These are phyloP conservation scores for Noctua pronuba DNA, from an alignment of 2,888 invertebrate species.

Conservation along the genomic window DNA sequence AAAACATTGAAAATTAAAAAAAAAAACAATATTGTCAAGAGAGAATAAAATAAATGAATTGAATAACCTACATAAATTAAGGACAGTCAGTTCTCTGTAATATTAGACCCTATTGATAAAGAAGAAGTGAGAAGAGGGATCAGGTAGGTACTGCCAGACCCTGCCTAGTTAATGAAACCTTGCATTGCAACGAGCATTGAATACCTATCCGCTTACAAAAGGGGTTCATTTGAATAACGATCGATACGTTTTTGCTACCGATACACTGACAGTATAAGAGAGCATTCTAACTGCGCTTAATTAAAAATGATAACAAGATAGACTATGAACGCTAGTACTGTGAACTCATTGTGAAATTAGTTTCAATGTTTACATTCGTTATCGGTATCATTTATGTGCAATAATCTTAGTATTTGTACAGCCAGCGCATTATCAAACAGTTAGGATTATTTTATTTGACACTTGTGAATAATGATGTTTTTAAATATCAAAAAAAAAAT, in stretches of 20 bases:
- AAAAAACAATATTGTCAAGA: no score
- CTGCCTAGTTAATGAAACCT: neutral
- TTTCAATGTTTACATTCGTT: conserved; percentile 47
- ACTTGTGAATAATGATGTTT: conserved; percentile 10
- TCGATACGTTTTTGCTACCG: neutral
- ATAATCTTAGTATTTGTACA: conserved; percentile 49
- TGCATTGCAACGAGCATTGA: neutral
- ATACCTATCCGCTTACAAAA: neutral
- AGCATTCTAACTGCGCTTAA: neutral
- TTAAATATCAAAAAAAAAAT: no score
- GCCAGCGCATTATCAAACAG: conserved; percentile 30
- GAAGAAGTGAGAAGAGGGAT: neutral
- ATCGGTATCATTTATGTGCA: conserved; percentile 47
- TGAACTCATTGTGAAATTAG: conserved; percentile 54
- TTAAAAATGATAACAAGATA: conserved; percentile 9
- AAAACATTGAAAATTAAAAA: no score
- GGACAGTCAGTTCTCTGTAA: neutral
- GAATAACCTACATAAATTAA: neutral
- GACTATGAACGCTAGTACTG: neutral
- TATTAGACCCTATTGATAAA: neutral
- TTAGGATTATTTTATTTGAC: conserved; percentile 40
- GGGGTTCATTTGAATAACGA: neutral
- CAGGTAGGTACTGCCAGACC: neutral
- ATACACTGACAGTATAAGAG: neutral
- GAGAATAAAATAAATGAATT: no score